These are phyloP conservation scores for Solea senegalensis DNA, from an alignment of 2,113 vertebrate genomes.

Conservation along the genomic window DNA sequence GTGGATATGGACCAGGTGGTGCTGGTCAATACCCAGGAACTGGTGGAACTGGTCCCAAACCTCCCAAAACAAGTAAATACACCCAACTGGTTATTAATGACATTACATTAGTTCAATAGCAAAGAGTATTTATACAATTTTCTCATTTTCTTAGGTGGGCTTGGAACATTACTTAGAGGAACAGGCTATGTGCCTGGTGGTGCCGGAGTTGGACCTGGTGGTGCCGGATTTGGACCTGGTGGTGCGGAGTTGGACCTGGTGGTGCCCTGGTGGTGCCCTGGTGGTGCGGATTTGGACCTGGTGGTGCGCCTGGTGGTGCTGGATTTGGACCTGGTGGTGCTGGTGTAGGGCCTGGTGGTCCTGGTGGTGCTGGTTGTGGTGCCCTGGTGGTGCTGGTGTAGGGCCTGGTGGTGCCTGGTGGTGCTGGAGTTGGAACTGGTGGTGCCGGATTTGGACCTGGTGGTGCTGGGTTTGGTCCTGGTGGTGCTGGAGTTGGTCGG, in stretches of 20 bases:
- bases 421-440: slow-evolving; percentile 31
- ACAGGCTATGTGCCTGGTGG: slow-evolving; percentile 17
- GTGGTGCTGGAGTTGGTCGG: slow-evolving; percentile 26
- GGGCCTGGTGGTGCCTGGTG: background rate
- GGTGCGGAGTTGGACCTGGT: slow-evolving; percentile 44
- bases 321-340: slow-evolving; percentile 40
- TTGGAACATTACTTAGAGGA: slow-evolving; percentile 47
- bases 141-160: slow-evolving; percentile 34
- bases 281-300: slow-evolving; percentile 33
- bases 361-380: too few relatives aligned
- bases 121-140: slow-evolving; percentile 1
- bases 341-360: slow-evolving; percentile 44
- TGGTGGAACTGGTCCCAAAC: slow-evolving; percentile 62
- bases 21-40: slow-evolving; percentile 56
- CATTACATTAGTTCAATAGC: background rate
- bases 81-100: background rate
- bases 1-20: slow-evolving; percentile 63
- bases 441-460: slow-evolving; percentile 48
- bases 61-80: slow-evolving; percentile 70
- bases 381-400: slow-evolving; percentile 31
- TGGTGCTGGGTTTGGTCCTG: slow-evolving; percentile 40
- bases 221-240: slow-evolving; percentile 40
- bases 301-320: slow-evolving; percentile 29
- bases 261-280: slow-evolving; percentile 27
- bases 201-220: slow-evolving; percentile 24